Evolutionary conservation across 2,797 vertebrate species (phyloP).

Genomic region (Peromyscus eremicus): DNA sequence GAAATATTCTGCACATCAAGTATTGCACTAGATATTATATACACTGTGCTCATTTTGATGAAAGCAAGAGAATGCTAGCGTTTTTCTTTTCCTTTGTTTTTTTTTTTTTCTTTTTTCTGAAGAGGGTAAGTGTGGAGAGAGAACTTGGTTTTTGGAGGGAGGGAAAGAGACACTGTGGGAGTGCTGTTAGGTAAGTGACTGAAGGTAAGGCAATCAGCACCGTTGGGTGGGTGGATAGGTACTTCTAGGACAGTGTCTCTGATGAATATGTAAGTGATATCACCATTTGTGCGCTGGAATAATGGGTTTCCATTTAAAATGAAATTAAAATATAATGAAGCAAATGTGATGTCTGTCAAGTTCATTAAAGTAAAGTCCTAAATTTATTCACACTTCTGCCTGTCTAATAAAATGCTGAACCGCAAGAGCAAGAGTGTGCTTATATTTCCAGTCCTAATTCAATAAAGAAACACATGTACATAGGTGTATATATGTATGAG

Average conservation of each 20-base stretch:
- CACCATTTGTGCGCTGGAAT: conserved; percentile 65
- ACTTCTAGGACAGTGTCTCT: conserved; percentile 49
- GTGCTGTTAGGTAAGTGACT: conserved; percentile 19
- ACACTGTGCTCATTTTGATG: neutral
- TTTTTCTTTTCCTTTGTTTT: conserved; percentile 32
- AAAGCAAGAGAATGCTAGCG: neutral
- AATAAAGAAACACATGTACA: neutral
- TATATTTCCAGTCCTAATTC: neutral
- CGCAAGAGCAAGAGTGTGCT: neutral
- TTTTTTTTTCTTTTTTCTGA: conserved; percentile 36
- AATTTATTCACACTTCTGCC: conserved; percentile 66
- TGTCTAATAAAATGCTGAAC: neutral
- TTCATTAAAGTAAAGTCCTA: conserved; percentile 68
- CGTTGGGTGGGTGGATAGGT: conserved; percentile 23
- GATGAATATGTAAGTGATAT: conserved; percentile 71
- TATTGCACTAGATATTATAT: neutral
- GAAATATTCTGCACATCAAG: neutral
- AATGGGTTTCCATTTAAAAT: conserved; percentile 76
- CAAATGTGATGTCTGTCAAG: conserved; percentile 73
- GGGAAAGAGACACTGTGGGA: neutral
- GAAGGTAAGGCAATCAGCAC: conserved; percentile 52
- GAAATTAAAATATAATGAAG: conserved; percentile 80
- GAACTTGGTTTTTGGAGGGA: neutral
- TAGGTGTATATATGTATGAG: neutral
- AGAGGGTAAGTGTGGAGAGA: neutral